These are phyloP conservation scores for Catalaphyllia jardinei DNA, from an alignment of 64 coral and sea anemone species.

Conservation along the genomic window DNA sequence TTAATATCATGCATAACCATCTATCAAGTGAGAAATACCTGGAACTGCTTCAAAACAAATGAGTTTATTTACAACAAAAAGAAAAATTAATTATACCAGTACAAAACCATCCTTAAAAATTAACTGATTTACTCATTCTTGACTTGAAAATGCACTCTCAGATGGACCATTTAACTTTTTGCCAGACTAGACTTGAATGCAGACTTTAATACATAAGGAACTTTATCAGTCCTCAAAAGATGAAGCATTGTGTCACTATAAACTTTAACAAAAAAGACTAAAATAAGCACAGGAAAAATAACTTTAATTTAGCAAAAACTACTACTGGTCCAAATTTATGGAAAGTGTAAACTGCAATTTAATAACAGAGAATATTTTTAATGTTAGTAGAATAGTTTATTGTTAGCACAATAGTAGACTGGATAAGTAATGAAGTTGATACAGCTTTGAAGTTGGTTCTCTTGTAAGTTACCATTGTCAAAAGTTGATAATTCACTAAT, in stretches of 20 bases:
- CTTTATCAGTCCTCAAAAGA: too few species aligned
- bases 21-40: too few species aligned
- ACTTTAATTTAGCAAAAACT: not conserved
- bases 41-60: slow-evolving; percentile 28
- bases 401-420: too few species aligned
- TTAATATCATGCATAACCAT: too few species aligned
- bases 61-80: slow-evolving; percentile 47
- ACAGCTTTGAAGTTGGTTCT: not conserved
- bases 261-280: not conserved
- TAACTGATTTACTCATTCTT: not conserved
- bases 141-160: not conserved
- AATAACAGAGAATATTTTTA: not conserved
- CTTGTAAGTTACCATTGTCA: not conserved
- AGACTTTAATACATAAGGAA: too few species aligned
- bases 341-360: not conserved
- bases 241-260: not conserved
- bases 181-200: too few species aligned
- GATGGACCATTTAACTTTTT: not conserved
- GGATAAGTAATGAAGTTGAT: not conserved
- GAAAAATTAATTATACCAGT: not conserved
- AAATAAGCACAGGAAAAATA: not conserved
- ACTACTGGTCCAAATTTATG: not conserved
- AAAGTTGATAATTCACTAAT: not conserved
- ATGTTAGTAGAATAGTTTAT: too few species aligned
- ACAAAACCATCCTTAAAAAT: slow-evolving; percentile 20